Percentiles rank a stretch among this genome's conserved stretches.
Evolutionary conservation across 30 jellyfish, hydroid and myxozoan species (phyloP).

Genomic region (Morbakka virulenta): DNA sequence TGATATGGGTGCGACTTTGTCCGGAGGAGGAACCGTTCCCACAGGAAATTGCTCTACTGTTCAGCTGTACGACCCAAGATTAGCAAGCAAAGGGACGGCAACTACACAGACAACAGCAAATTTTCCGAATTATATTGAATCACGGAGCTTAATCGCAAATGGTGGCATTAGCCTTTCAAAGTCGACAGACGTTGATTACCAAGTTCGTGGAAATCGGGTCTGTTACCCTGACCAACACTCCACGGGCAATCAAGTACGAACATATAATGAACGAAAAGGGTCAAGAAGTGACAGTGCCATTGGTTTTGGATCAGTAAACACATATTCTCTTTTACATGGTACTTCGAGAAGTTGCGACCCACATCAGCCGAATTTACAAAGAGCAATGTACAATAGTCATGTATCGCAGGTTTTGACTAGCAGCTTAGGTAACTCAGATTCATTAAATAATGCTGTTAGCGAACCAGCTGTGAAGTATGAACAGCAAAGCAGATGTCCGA

Average conservation of each 20-base stretch:
- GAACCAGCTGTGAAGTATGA: not conserved
- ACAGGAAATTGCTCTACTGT: not conserved
- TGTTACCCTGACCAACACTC: not conserved
- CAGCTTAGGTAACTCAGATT: not conserved
- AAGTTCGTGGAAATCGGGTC: not conserved
- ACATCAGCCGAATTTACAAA: not conserved
- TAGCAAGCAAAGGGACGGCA: not conserved
- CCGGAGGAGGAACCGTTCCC: not conserved
- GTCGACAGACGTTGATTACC: not conserved
- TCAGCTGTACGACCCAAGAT: not conserved
- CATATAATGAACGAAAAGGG: not conserved
- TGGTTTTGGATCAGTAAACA: not conserved
- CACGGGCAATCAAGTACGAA: not conserved
- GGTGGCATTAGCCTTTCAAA: not conserved
- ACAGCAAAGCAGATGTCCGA: not conserved
- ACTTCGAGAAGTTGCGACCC: not conserved
- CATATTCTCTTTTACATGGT: not conserved
- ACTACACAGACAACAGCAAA: no score
- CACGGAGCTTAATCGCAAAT: not conserved
- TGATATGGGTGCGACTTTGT: not conserved
- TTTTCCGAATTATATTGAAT: not conserved
- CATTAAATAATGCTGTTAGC: not conserved
- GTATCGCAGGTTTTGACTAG: not conserved
- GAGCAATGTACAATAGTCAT: not conserved
- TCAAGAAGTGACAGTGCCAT: not conserved